phyloP scores from a whole-genome alignment of 1,140 invertebrate genomes.

The Copidosoma floridanum region DNA sequence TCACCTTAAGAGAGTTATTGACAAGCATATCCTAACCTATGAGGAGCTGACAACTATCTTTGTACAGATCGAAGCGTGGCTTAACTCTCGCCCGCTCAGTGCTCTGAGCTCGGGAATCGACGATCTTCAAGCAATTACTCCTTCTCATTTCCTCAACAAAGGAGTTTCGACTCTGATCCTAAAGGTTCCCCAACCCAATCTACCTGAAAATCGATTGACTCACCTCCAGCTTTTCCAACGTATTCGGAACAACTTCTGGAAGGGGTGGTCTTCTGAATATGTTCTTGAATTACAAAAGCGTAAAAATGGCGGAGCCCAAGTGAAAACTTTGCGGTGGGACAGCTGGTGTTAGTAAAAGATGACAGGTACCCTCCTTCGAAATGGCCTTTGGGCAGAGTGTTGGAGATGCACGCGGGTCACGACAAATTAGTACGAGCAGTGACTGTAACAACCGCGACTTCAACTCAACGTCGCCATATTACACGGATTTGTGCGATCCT shows the following conservation, averaged over 20 bases:
- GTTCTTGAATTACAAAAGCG: background rate
- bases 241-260: conserved; percentile 35
- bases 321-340: background rate
- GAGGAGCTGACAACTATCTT: background rate
- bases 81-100: background rate
- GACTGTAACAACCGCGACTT: background rate
- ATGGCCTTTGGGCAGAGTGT: background rate
- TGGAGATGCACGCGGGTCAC: background rate
- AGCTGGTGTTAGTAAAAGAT: background rate
- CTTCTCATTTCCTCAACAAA: background rate
- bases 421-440: background rate
- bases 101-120: background rate
- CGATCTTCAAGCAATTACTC: background rate
- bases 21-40: background rate
- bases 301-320: background rate
- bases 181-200: background rate
- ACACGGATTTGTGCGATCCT: background rate
- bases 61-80: background rate
- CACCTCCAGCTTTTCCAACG: conserved; percentile 32
- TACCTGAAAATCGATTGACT: conserved; percentile 20
- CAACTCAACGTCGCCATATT: background rate
- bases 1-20: background rate
- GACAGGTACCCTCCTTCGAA: background rate
- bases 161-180: background rate
- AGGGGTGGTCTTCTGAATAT: conserved; percentile 34